phyloP scores from a whole-genome alignment of 2,888 invertebrate genomes.

The Nemotelus pantherinus region DNA sequence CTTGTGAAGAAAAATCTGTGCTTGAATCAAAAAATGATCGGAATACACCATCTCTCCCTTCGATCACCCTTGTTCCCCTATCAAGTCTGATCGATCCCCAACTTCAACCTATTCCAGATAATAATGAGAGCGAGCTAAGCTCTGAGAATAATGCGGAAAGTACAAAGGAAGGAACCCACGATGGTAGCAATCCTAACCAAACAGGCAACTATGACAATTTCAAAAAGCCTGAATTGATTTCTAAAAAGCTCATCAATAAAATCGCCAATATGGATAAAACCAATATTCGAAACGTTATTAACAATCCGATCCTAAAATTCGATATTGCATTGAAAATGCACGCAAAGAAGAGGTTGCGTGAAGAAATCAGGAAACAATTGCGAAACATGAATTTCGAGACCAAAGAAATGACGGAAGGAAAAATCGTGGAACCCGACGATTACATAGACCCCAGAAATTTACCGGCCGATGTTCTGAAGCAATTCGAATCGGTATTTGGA shows the following conservation, averaged over 20 bases:
- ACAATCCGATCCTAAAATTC: constrained; percentile 61
- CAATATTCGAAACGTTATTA: constrained; percentile 61
- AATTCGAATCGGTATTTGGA: constrained; percentile 61
- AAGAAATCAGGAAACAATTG: constrained; percentile 60
- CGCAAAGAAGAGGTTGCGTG: constrained; percentile 59
- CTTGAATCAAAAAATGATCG: too few relatives aligned
- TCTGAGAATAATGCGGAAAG: not conserved
- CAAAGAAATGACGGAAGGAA: constrained; percentile 40
- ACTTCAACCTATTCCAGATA: not conserved
- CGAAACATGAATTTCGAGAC: constrained; percentile 58
- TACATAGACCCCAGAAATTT: constrained; percentile 60
- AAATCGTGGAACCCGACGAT: constrained; percentile 59
- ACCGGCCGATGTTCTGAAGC: constrained; percentile 58
- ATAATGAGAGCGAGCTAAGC: not conserved
- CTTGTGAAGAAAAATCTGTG: too few relatives aligned
- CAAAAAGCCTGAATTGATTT: constrained; percentile 36
- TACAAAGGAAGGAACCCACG: not conserved
- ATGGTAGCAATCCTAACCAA: not conserved
- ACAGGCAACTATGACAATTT: not conserved
- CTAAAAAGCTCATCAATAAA: constrained; percentile 56
- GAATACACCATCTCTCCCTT: not conserved
- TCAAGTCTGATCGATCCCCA: constrained; percentile 31
- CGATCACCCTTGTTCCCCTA: constrained; percentile 31
- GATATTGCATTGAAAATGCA: constrained; percentile 60
- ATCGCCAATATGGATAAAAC: constrained; percentile 62